Percentiles rank a stretch among this genome's conserved stretches.
These are phyloP conservation scores for Eubasilissa regina DNA, from an alignment of 1,140 invertebrate genomes.

Conservation along the genomic window DNA sequence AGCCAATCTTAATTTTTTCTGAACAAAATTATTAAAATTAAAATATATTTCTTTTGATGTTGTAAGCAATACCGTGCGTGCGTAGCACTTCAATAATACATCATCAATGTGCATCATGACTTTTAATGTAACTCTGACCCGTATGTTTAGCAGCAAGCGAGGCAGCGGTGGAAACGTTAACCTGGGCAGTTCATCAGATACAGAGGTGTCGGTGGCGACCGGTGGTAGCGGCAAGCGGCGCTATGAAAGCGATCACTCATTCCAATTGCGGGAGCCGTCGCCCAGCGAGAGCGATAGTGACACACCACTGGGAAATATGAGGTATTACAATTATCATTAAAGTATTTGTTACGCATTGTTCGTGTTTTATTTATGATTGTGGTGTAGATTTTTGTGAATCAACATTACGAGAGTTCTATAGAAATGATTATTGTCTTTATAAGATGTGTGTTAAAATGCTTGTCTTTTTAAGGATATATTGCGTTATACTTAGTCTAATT, in stretches of 20 bases:
- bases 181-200: constrained; percentile 43
- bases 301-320: constrained; percentile 68
- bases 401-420: too few species aligned
- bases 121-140: neutral
- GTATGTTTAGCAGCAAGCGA: constrained; percentile 46
- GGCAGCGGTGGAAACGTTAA: constrained; percentile 13
- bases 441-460: neutral
- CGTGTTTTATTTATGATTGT: neutral
- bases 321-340: constrained; percentile 27
- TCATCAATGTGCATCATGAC: too few species aligned
- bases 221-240: constrained; percentile 59
- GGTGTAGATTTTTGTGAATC: too few species aligned
- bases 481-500: neutral
- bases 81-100: too few species aligned
- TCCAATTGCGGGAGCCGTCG: constrained; percentile 62
- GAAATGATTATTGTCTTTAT: too few species aligned
- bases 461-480: neutral
- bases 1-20: too few species aligned
- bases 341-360: neutral
- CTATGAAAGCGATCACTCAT: constrained; percentile 69
- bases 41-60: too few species aligned
- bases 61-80: too few species aligned
- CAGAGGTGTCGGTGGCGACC: constrained; percentile 44
- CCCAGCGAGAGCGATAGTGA: constrained; percentile 67
- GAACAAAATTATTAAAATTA: too few species aligned